Percentiles rank a stretch among this genome's conserved stretches.
phyloP scores from a whole-genome alignment of 1,140 invertebrate species.

The Hyles vespertilio region DNA sequence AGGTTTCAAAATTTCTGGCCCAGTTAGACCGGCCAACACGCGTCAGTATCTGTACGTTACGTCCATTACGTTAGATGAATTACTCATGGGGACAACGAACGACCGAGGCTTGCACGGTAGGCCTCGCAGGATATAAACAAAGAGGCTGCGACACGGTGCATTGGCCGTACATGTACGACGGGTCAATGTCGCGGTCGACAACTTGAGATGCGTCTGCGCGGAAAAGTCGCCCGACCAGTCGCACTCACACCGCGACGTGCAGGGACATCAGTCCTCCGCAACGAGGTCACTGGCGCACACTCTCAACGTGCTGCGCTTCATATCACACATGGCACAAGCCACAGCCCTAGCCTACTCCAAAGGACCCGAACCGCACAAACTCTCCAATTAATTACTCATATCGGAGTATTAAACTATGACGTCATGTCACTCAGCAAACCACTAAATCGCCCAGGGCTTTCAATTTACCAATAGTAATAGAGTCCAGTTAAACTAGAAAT shows the following conservation, averaged over 20 bases:
- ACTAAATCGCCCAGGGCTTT: too few species aligned
- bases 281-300: conserved; percentile 51
- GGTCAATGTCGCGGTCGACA: conserved; percentile 70
- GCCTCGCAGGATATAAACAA: conserved; percentile 65
- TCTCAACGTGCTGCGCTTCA: conserved; percentile 16
- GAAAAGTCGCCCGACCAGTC: conserved; percentile 57
- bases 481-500: conserved; percentile 38
- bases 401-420: too few species aligned
- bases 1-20: not conserved
- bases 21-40: too few species aligned
- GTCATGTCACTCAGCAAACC: not conserved
- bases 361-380: not conserved
- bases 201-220: conserved; percentile 51
- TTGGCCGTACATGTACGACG: conserved; percentile 63
- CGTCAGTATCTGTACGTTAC: too few species aligned
- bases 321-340: conserved; percentile 5
- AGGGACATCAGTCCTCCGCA: conserved; percentile 45
- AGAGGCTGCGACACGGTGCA: conserved; percentile 70
- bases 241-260: conserved; percentile 27
- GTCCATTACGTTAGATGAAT: conserved; percentile 12
- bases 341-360: not conserved
- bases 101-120: conserved; percentile 19
- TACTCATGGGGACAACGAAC: conserved; percentile 28
- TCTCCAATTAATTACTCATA: too few species aligned
- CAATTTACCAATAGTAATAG: conserved; percentile 26